Conservation (phyloP, 2,888 invertebrate genomes). For the Caenorhabditis macrosperma region DNA sequence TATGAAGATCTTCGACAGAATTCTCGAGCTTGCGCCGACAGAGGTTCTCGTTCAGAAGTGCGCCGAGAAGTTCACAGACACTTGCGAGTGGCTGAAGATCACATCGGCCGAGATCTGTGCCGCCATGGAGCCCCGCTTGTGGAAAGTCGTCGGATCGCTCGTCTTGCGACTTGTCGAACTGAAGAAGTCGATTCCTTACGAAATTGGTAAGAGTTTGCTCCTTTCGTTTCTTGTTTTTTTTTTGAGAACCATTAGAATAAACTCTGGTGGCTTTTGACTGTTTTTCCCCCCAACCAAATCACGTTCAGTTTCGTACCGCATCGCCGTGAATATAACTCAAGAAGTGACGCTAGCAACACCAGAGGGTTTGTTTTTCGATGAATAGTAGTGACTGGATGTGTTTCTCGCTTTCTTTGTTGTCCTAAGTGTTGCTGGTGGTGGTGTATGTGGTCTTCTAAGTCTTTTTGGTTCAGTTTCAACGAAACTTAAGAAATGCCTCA, state of each 20-base stretch:
- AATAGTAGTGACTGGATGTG: background rate
- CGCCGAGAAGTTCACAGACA: conserved; percentile 24
- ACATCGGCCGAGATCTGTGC: conserved; percentile 3
- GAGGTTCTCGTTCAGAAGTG: conserved; percentile 12
- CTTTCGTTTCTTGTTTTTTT: background rate
- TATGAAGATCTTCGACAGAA: conserved; percentile 32
- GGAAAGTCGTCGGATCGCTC: conserved; percentile 7
- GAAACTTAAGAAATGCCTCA: too few relatives aligned
- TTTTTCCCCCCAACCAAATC: background rate
- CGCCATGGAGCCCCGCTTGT: conserved; percentile 24
- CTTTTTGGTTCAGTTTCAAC: too few relatives aligned
- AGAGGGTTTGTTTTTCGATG: conserved; percentile 50
- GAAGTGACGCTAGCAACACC: conserved; percentile 56
- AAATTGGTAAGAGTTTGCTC: conserved; percentile 35
- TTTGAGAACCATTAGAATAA: too few relatives aligned
- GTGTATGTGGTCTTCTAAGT: background rate
- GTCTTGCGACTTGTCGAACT: conserved; percentile 12
- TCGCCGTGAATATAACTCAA: conserved; percentile 42
- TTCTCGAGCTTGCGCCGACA: background rate
- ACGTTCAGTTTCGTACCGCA: conserved; percentile 42
- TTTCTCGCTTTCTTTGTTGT: background rate
- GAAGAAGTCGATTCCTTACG: conserved; percentile 37
- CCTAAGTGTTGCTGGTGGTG: background rate
- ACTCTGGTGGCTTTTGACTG: too few relatives aligned
- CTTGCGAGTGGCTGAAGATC: conserved; percentile 45